These are phyloP conservation scores for Drosophila orena DNA, from an alignment of 1,140 invertebrate species.

Conservation along the genomic window DNA sequence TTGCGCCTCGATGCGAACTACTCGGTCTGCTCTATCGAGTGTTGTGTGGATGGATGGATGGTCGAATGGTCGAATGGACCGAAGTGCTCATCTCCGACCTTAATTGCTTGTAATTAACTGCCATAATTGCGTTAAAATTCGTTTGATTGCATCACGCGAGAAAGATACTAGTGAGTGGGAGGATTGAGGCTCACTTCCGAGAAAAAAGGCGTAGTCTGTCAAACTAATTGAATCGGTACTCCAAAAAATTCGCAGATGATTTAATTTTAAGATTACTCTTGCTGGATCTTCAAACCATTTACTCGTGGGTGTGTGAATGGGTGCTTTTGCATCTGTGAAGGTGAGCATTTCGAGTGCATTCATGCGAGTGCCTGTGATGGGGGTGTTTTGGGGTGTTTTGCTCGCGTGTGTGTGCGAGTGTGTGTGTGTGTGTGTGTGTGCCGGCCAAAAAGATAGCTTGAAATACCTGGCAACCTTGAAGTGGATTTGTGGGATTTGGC, in stretches of 20 bases:
- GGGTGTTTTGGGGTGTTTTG: conserved; percentile 5
- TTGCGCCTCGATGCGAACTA: conserved; percentile 46
- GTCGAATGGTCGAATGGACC: neutral
- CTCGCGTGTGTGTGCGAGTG: neutral
- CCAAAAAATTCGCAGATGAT: neutral
- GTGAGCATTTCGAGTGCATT: conserved; percentile 31
- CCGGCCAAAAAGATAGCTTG: conserved; percentile 48
- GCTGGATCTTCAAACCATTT: conserved; percentile 7
- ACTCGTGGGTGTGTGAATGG: conserved; percentile 15
- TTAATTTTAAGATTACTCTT: neutral
- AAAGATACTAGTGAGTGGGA: neutral
- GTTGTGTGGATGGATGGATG: neutral
- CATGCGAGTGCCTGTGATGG: conserved; percentile 23
- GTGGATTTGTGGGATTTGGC: conserved; percentile 27
- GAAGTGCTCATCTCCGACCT: conserved; percentile 21
- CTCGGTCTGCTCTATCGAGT: conserved; percentile 34
- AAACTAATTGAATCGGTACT: neutral
- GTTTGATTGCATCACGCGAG: conserved; percentile 18
- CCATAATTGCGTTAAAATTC: conserved; percentile 31
- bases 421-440: conserved; percentile 27
- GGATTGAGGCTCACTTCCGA: neutral
- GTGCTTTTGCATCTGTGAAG: conserved; percentile 34
- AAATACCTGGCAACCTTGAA: conserved; percentile 49
- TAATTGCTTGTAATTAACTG: conserved; percentile 76
- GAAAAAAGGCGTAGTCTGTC: neutral